phyloP scores from a whole-genome alignment of 2,113 vertebrate species.

The Chinchilla lanigera region DNA sequence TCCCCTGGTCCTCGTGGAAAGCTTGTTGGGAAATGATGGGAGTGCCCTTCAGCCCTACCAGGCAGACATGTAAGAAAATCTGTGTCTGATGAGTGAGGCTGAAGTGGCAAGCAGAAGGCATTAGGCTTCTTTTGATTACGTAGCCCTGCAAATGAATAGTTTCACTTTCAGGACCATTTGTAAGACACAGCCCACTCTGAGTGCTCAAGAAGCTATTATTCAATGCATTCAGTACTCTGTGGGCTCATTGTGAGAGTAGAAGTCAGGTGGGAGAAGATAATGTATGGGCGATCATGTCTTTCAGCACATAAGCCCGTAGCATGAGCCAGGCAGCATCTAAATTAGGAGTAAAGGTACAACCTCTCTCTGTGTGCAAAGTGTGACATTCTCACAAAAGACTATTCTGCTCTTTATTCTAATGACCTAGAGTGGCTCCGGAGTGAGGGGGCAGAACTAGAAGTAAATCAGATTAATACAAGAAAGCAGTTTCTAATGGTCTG shows the following conservation, averaged over 20 bases:
- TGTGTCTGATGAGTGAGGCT: neutral
- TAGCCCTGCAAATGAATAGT: neutral
- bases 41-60: conserved; percentile 66
- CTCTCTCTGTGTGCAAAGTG: neutral
- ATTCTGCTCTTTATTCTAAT: neutral
- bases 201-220: neutral
- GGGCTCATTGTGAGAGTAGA: neutral
- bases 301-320: neutral
- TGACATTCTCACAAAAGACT: neutral
- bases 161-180: neutral
- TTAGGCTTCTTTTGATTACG: neutral
- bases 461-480: neutral
- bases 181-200: rapidly evolving
- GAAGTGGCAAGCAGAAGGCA: neutral
- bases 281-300: neutral
- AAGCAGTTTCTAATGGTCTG: neutral
- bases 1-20: conserved; percentile 66
- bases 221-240: neutral
- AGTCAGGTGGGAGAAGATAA: neutral
- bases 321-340: neutral
- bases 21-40: conserved; percentile 68
- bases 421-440: neutral
- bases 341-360: neutral
- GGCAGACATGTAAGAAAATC: conserved; percentile 58
- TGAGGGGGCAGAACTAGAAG: neutral